Evolutionary conservation across 2,113 vertebrate species (phyloP), one percentile per base, ranked within the genome.

Genomic region (Aepyceros melampus): DNA sequence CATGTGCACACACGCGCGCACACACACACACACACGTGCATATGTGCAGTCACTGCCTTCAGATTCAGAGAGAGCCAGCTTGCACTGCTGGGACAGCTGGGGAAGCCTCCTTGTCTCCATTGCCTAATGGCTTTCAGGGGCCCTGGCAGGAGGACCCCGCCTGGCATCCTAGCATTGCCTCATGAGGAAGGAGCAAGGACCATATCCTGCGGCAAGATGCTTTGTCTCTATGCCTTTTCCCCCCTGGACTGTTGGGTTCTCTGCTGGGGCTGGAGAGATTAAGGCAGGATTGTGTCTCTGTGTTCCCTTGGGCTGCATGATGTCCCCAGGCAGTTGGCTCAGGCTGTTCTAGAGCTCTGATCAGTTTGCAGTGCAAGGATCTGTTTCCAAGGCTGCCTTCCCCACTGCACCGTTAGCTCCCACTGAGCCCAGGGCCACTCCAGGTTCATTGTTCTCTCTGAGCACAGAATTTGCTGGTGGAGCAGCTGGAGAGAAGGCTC

Each of bases 351-450:
- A 33, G 2, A 86, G 85, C 85, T 40, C 47, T 21, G 40, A 94
- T 94, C 60, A 53, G 88, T 91, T 96, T 90, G 64, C 55, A 58
- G 95, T 47, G 40, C 81, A 91, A 87, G 81, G 76, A 53, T 51
- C 58, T 51, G 36, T 96, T 96, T 86, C 96, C 94, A 83, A 71
- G 82, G 36, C 56, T 87, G 33, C 92, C 87, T 87, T 76, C 25
- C 51, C 79, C 9, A 62, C 19, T 78, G 60, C 23, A 31, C 71
- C 15, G 33, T 79, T 67, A 81, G 29, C 78, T 64, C 78, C 51
- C 58, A 25, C 25, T 1, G 45, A 95, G 56, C 55, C 43, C 3
- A 0, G 8, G 78, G 8, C 78, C 67, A 92, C 10, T 10, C 25
- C 9, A 5, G 31, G 79, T 27, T 40, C 47, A 33, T 12, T 90